phyloP scores from a whole-genome alignment of 1,140 invertebrate genomes.

The Drosophila albomicans region DNA sequence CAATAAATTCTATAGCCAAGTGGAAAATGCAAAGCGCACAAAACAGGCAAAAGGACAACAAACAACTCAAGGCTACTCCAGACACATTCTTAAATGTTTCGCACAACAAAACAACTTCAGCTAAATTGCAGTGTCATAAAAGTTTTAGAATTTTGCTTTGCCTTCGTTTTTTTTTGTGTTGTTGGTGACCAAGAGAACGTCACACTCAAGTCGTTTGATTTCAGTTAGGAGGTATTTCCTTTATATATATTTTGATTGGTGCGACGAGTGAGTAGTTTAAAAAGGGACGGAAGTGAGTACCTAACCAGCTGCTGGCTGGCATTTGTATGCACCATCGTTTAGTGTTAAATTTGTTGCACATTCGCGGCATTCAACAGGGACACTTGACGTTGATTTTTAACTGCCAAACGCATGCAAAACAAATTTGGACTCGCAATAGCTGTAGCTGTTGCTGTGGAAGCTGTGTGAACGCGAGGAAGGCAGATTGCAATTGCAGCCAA shows the following conservation, averaged over 20 bases:
- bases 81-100: conserved; percentile 29
- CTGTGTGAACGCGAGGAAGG: background rate
- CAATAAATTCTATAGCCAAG: conserved; percentile 69
- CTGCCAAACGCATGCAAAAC: conserved; percentile 73
- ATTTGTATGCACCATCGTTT: conserved; percentile 55
- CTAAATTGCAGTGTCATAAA: conserved; percentile 75
- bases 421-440: conserved; percentile 53
- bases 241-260: conserved; percentile 6
- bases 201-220: conserved; percentile 42
- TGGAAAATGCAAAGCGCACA: conserved; percentile 42
- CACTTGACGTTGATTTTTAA: conserved; percentile 49
- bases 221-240: background rate
- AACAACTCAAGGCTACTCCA: conserved; percentile 26
- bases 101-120: conserved; percentile 41
- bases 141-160: conserved; percentile 43
- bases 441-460: conserved; percentile 1
- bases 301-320: conserved; percentile 55
- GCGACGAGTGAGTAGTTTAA: conserved; percentile 19
- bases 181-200: conserved; percentile 39
- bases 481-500: conserved; percentile 53
- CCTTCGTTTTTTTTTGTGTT: background rate
- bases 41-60: conserved; percentile 6
- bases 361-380: conserved; percentile 12
- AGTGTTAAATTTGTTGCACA: conserved; percentile 43
- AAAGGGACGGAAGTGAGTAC: conserved; percentile 55